Evolutionary conservation across 2,888 invertebrate genomes (phyloP).

Genomic region (Seira ritae): DNA sequence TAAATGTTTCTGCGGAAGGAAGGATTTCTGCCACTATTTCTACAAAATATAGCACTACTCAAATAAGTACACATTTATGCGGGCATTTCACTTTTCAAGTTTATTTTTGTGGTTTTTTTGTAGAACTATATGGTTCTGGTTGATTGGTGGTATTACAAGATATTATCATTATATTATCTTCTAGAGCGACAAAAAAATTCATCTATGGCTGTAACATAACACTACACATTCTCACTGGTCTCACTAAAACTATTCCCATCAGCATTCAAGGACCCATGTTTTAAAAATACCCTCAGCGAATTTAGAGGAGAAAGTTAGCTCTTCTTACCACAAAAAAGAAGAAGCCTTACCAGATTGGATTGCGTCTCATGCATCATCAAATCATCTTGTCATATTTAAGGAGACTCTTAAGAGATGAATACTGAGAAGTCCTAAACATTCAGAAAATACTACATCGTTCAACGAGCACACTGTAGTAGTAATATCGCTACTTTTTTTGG

Average conservation of each 20-base stretch:
- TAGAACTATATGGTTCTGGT: neutral
- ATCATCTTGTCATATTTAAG: constrained; percentile 34
- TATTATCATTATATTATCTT: constrained; percentile 19
- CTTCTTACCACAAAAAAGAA: neutral
- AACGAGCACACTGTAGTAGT: too few species aligned
- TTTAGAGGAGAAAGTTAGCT: neutral
- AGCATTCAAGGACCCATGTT: neutral
- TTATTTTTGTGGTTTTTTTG: neutral
- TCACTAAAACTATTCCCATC: constrained; percentile 1
- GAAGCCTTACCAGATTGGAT: neutral
- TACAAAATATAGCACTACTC: neutral
- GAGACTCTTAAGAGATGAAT: constrained; percentile 16
- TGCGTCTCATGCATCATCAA: constrained; percentile 18
- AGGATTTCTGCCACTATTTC: neutral
- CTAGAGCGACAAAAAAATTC: constrained; percentile 5
- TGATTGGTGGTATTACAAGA: constrained; percentile 17
- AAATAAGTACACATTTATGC: neutral
- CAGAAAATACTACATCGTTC: too few species aligned
- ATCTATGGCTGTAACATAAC: too few species aligned
- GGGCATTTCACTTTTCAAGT: neutral
- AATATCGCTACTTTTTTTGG: neutral
- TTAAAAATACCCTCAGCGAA: neutral
- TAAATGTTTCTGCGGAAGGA: neutral
- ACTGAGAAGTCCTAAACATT: constrained; percentile 18
- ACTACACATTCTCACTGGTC: too few species aligned